These are phyloP conservation scores for Iguana delicatissima DNA, from an alignment of 2,797 vertebrate species.

Conservation along the genomic window DNA sequence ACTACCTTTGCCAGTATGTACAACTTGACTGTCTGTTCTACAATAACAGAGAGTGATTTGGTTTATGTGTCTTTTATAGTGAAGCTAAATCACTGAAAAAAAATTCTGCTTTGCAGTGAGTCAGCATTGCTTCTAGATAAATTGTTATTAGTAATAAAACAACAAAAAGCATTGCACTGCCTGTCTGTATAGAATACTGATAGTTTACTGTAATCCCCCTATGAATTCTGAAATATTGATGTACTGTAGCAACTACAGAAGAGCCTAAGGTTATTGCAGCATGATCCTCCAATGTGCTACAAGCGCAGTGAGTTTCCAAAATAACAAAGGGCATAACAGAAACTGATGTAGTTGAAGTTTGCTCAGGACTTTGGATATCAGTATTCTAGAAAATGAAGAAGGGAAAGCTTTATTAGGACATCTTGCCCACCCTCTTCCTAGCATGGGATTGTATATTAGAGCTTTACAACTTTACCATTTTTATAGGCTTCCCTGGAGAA, in stretches of 20 bases:
- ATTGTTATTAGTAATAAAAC: slow-evolving; percentile 63
- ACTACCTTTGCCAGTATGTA: slow-evolving; percentile 16
- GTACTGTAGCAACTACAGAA: slow-evolving; percentile 55
- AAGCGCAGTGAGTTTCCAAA: slow-evolving; percentile 46
- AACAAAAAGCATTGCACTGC: slow-evolving; percentile 39
- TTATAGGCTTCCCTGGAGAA: slow-evolving; percentile 64
- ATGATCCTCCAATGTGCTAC: slow-evolving; percentile 37
- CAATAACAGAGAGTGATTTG: slow-evolving; percentile 61
- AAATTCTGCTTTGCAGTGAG: slow-evolving; percentile 58
- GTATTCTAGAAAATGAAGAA: slow-evolving; percentile 65
- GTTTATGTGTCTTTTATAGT: slow-evolving; percentile 41
- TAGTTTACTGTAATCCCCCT: slow-evolving; percentile 46
- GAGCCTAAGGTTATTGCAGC: slow-evolving; percentile 46
- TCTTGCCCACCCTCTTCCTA: slow-evolving; percentile 59
- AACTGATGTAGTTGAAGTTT: slow-evolving; percentile 19
- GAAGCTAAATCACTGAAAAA: slow-evolving; percentile 58
- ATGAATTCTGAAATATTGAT: slow-evolving; percentile 47
- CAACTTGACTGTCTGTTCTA: slow-evolving; percentile 51
- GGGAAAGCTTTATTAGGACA: slow-evolving; percentile 60
- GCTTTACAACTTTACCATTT: slow-evolving; percentile 69
- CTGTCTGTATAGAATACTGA: slow-evolving; percentile 45
- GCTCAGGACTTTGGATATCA: slow-evolving; percentile 49
- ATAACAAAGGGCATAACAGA: slow-evolving; percentile 4
- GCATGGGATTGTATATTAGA: slow-evolving; percentile 62
- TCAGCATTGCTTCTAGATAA: slow-evolving; percentile 60